These are phyloP conservation scores for Sebastes vulpes DNA, from an alignment of 2,797 vertebrate genomes.

Conservation along the genomic window DNA sequence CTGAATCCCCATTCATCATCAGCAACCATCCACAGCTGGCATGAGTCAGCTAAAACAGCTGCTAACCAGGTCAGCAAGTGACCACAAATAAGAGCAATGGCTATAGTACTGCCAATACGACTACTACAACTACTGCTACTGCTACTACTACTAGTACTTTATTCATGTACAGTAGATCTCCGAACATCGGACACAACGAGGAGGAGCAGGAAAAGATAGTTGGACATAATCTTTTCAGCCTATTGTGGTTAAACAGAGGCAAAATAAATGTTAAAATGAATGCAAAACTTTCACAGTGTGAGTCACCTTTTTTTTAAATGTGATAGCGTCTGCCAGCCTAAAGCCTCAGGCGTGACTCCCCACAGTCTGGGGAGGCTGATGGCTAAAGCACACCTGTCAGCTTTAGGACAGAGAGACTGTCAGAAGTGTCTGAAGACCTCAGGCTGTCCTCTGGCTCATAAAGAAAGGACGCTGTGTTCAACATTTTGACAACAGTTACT, in stretches of 20 bases:
- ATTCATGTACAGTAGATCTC: not conserved
- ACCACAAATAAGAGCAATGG: not conserved
- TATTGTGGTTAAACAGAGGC: not conserved
- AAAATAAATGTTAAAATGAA: not conserved
- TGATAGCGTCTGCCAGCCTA: not conserved
- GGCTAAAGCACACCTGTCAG: not conserved
- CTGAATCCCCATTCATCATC: not conserved
- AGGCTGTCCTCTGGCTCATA: not conserved
- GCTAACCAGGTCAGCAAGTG: not conserved
- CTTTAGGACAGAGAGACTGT: not conserved
- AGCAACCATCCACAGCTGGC: not conserved
- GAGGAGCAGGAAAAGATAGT: not conserved
- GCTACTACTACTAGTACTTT: not conserved
- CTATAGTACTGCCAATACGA: too few relatives aligned
- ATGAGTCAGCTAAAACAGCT: not conserved
- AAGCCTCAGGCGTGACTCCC: not conserved
- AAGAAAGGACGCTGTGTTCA: not conserved
- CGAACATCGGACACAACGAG: not conserved
- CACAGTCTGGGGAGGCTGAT: not conserved
- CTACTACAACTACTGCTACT: not conserved
- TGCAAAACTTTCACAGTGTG: not conserved
- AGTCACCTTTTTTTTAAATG: not conserved
- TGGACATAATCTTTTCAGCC: not conserved
- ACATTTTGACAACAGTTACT: not conserved
- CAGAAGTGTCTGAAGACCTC: not conserved